Conservation (phyloP, 2,113 vertebrate genomes). For the Oncorhynchus kisutch region DNA sequence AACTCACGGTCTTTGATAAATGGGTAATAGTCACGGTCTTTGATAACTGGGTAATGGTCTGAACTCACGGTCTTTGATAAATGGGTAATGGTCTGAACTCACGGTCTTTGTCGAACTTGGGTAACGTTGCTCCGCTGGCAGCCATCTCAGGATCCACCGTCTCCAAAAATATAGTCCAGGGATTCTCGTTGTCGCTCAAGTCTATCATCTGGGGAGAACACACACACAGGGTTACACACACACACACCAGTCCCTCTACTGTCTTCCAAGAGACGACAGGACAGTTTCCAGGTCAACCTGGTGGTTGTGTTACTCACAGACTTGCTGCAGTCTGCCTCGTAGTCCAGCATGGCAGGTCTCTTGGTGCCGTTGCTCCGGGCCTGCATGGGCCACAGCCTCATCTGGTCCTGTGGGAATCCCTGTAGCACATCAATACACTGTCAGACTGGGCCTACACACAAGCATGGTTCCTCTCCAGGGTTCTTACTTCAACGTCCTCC, state of each 20-base stretch:
- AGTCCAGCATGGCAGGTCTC: constrained; percentile 96
- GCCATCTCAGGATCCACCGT: constrained; percentile 98
- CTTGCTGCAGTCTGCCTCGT: constrained; percentile 96
- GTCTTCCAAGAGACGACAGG: too few species aligned
- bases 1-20: too few species aligned
- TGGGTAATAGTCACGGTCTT: too few species aligned
- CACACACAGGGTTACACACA: not conserved
- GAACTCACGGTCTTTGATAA: too few species aligned
- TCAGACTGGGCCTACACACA: not conserved
- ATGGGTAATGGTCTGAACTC: constrained; percentile 46
- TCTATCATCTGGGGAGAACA: constrained; percentile 88
- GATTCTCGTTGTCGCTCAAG: constrained; percentile 98
- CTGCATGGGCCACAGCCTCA: constrained; percentile 99
- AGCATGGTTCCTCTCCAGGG: not conserved
- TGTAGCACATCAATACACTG: constrained; percentile 49
- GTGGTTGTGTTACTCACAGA: constrained; percentile 77
- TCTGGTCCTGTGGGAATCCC: constrained; percentile 99
- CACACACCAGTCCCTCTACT: not conserved
- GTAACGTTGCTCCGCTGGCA: constrained; percentile 93
- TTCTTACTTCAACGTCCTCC: too few species aligned
- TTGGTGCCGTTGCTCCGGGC: constrained; percentile 98
- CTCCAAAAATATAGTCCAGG: constrained; percentile 99
- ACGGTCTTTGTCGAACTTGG: constrained; percentile 99
- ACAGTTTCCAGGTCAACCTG: too few species aligned
- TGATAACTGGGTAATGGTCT: too few species aligned